These are phyloP conservation scores for Otolemur garnettii DNA, from an alignment of 2,113 vertebrate species.

Conservation along the genomic window DNA sequence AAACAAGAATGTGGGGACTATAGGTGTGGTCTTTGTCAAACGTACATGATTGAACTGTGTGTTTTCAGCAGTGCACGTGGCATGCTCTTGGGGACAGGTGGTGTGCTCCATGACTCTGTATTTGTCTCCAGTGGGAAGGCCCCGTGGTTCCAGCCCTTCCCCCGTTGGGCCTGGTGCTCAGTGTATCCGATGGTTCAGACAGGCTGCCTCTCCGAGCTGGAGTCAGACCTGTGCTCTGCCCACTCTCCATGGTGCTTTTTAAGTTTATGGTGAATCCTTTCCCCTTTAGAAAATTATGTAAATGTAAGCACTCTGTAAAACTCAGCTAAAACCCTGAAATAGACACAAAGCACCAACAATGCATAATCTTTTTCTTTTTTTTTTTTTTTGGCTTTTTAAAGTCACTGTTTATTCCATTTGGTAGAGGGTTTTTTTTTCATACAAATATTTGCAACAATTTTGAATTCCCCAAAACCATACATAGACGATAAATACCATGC, in stretches of 20 bases:
- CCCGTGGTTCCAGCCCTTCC: too few species aligned
- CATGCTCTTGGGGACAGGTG: not conserved
- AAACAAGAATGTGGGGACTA: not conserved
- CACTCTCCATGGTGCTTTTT: not conserved
- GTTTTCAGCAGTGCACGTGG: not conserved
- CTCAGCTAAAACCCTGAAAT: not conserved
- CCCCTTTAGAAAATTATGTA: not conserved
- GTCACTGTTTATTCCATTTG: slow-evolving; percentile 91
- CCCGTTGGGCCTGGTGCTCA: too few species aligned
- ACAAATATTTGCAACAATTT: slow-evolving; percentile 97
- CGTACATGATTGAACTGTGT: not conserved
- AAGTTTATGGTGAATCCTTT: not conserved
- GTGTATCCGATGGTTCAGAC: too few species aligned
- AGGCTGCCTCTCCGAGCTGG: not conserved
- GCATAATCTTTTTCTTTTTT: not conserved
- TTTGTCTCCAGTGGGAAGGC: not conserved
- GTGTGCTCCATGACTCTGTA: not conserved
- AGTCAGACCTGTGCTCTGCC: not conserved
- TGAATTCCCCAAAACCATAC: slow-evolving; percentile 95
- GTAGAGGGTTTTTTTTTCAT: slow-evolving; percentile 88
- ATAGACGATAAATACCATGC: slow-evolving; percentile 99
- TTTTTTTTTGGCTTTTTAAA: slow-evolving; percentile 84
- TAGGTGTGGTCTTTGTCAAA: not conserved
- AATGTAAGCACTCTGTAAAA: not conserved
- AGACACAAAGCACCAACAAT: slow-evolving; percentile 26